phyloP scores from a whole-genome alignment of 2,797 vertebrate genomes.

The Labroides dimidiatus region DNA sequence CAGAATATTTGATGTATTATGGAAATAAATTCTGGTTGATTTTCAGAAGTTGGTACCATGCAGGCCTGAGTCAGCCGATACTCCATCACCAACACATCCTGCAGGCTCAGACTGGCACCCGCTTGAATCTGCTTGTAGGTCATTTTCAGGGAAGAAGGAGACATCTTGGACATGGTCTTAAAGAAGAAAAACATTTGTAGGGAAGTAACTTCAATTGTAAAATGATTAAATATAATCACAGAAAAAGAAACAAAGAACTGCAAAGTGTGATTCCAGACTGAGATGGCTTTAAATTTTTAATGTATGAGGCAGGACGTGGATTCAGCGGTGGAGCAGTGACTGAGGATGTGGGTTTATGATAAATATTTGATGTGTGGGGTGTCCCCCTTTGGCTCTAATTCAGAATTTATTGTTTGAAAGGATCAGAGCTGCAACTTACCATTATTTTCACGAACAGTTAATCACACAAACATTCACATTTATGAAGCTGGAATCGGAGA shows the following conservation, averaged over 20 bases:
- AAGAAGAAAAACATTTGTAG: background rate
- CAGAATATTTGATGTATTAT: no score
- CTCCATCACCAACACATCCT: constrained; percentile 94
- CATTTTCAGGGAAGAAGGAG: constrained; percentile 94
- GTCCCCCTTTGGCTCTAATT: background rate
- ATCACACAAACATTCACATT: no score
- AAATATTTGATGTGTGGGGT: constrained; percentile 47
- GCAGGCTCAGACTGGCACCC: constrained; percentile 89
- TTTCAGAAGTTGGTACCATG: constrained; percentile 83
- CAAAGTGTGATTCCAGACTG: background rate
- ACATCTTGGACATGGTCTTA: constrained; percentile 92
- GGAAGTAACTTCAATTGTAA: background rate
- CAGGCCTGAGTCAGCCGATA: constrained; percentile 93
- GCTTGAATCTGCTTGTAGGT: constrained; percentile 88
- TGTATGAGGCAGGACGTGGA: constrained; percentile 2
- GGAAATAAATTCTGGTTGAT: no score
- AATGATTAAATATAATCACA: background rate
- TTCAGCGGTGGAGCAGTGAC: constrained; percentile 18
- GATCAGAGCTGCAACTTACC: no score
- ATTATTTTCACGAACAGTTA: no score
- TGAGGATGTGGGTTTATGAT: constrained; percentile 32
- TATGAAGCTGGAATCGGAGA: no score
- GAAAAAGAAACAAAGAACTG: background rate
- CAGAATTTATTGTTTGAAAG: no score
- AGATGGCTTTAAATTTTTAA: constrained; percentile 26